phyloP scores from a whole-genome alignment of 2,797 vertebrate genomes.

The Delichon dasypus region DNA sequence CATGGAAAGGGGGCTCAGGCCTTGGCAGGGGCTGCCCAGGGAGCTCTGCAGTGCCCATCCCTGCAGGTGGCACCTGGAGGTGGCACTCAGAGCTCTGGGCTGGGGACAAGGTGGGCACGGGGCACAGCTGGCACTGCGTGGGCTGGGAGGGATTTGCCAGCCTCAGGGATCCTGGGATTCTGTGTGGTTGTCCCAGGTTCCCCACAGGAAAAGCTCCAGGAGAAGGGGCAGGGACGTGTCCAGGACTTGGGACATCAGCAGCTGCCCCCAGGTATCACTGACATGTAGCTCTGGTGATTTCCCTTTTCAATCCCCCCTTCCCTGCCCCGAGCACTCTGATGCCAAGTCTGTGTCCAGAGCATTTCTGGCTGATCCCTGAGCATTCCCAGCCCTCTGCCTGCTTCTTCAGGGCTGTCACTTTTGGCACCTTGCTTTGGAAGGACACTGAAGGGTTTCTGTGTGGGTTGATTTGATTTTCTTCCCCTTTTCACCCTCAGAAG shows the following conservation, averaged over 20 bases:
- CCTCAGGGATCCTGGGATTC: not conserved
- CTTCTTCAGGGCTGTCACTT: not conserved
- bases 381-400: not conserved
- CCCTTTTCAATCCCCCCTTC: not conserved
- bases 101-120: too few species aligned
- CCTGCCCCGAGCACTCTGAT: not conserved
- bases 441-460: not conserved
- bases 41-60: too few species aligned
- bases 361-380: not conserved
- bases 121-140: rapidly evolving
- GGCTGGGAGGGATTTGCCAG: not conserved
- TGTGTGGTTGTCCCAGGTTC: not conserved
- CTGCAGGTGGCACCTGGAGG: too few species aligned
- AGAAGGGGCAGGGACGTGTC: not conserved
- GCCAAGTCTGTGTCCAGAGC: too few species aligned
- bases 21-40: too few species aligned
- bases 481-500: not conserved
- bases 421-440: not conserved
- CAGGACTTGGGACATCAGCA: not conserved
- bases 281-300: not conserved
- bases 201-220: not conserved
- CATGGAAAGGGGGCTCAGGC: too few species aligned
- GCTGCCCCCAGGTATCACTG: rapidly evolving
- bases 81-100: too few species aligned
- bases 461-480: not conserved